Evolutionary conservation across 2,113 vertebrate species (phyloP).

Genomic region (Glaucomys volans): DNA sequence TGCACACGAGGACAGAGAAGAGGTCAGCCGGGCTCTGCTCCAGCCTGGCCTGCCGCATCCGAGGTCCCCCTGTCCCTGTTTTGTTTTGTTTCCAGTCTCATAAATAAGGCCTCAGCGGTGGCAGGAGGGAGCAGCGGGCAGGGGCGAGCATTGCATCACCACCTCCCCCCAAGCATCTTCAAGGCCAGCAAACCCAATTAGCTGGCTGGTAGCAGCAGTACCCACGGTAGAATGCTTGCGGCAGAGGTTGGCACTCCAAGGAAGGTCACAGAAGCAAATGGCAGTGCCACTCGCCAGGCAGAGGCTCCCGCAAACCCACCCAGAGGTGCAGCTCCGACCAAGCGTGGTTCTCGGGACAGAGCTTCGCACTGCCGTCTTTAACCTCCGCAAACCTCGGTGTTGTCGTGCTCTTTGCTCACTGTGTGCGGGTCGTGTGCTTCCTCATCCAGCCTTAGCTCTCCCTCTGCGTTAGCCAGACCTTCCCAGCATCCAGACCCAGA

Average conservation of each 20-base stretch:
- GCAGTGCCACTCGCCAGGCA: rapidly evolving
- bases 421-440: neutral
- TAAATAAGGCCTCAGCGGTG: slow-evolving; percentile 47
- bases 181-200: slow-evolving; percentile 75
- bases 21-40: neutral
- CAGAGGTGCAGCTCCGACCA: rapidly evolving
- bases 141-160: slow-evolving; percentile 63
- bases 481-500: neutral
- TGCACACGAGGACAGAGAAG: neutral
- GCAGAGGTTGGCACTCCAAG: neutral
- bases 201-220: slow-evolving; percentile 41
- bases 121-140: slow-evolving; percentile 57
- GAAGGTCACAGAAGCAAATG: neutral
- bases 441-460: too few relatives aligned
- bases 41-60: neutral
- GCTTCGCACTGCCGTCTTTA: neutral
- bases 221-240: neutral
- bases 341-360: rapidly evolving
- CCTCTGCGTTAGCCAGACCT: neutral
- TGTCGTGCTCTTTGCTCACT: neutral
- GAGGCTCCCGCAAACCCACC: neutral
- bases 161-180: slow-evolving; percentile 68
- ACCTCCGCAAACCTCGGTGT: neutral
- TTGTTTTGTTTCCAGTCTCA: neutral
- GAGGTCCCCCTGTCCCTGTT: neutral